These are phyloP conservation scores for Ormyrus rosae DNA, from an alignment of 2,888 invertebrate species.

Conservation along the genomic window DNA sequence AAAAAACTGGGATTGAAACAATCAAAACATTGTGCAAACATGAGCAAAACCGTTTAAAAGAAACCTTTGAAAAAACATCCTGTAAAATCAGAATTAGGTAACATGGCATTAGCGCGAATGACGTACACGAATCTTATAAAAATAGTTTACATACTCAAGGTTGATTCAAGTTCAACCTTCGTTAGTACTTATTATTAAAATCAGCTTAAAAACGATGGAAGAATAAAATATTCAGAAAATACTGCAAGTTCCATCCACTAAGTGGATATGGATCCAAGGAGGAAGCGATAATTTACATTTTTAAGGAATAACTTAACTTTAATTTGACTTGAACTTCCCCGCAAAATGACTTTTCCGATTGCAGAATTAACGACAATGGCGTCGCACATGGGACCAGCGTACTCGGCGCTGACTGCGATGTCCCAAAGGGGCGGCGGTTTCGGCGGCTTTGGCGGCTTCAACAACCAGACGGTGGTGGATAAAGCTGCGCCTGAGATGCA, in stretches of 20 bases:
- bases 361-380: slow-evolving; percentile 63
- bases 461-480: slow-evolving; percentile 90
- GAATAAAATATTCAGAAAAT: background rate
- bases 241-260: too few species aligned
- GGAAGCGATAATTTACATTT: background rate
- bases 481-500: slow-evolving; percentile 84
- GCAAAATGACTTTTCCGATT: slow-evolving; percentile 58
- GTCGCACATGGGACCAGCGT: slow-evolving; percentile 77
- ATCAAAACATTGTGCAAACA: slow-evolving; percentile 29
- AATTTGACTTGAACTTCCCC: background rate
- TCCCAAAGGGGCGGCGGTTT: slow-evolving; percentile 66
- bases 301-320: background rate
- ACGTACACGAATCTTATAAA: background rate
- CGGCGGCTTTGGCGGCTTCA: slow-evolving; percentile 84
- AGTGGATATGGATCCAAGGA: too few species aligned
- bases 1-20: too few species aligned
- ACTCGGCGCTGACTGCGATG: slow-evolving; percentile 73
- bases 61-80: slow-evolving; percentile 41
- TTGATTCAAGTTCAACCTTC: slow-evolving; percentile 24
- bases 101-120: slow-evolving; percentile 33
- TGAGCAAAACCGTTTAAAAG: slow-evolving; percentile 33
- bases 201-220: background rate
- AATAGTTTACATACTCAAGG: slow-evolving; percentile 28
- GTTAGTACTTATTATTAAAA: slow-evolving; percentile 23
- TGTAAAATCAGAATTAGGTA: slow-evolving; percentile 39